phyloP scores from a whole-genome alignment of 1,140 invertebrate genomes.

The Drosophila arawakana region DNA sequence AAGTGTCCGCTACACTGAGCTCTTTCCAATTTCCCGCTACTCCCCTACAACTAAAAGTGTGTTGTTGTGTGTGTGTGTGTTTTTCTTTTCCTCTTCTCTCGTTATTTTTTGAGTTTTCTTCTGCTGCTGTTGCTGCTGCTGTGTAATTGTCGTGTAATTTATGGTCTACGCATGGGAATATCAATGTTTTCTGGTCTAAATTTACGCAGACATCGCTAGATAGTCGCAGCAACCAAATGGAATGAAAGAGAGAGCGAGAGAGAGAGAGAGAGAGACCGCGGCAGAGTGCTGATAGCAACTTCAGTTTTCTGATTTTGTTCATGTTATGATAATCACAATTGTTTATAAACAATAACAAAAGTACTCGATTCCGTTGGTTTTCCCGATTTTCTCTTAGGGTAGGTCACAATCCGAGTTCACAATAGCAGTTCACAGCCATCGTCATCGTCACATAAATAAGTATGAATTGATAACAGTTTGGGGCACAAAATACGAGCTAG shows the following conservation, averaged over 20 bases:
- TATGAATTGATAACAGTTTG: slow-evolving; percentile 3
- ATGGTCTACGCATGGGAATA: slow-evolving; percentile 77
- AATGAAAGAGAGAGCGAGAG: neutral
- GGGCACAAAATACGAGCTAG: neutral
- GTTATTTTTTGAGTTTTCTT: slow-evolving; percentile 37
- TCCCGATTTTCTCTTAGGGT: slow-evolving; percentile 27
- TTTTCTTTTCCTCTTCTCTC: slow-evolving; percentile 34
- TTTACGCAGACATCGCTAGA: slow-evolving; percentile 49
- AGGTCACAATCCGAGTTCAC: slow-evolving; percentile 40
- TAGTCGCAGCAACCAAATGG: neutral
- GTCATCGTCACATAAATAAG: slow-evolving; percentile 8
- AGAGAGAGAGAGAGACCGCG: neutral
- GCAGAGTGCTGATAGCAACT: slow-evolving; percentile 17
- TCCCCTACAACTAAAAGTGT: slow-evolving; percentile 22
- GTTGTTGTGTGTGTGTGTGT: neutral
- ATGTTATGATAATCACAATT: slow-evolving; percentile 43
- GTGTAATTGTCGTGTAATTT: slow-evolving; percentile 79
- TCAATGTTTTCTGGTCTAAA: slow-evolving; percentile 75
- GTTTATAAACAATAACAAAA: slow-evolving; percentile 73
- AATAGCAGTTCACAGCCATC: neutral
- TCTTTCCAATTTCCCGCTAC: slow-evolving; percentile 62
- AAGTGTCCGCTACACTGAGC: slow-evolving; percentile 61
- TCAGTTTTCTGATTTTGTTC: slow-evolving; percentile 5
- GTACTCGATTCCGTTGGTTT: slow-evolving; percentile 18
- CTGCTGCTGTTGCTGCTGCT: slow-evolving; percentile 50